Base-by-base conservation (phyloP, 2,888 invertebrate genomes). In the Bombylius major region DNA sequence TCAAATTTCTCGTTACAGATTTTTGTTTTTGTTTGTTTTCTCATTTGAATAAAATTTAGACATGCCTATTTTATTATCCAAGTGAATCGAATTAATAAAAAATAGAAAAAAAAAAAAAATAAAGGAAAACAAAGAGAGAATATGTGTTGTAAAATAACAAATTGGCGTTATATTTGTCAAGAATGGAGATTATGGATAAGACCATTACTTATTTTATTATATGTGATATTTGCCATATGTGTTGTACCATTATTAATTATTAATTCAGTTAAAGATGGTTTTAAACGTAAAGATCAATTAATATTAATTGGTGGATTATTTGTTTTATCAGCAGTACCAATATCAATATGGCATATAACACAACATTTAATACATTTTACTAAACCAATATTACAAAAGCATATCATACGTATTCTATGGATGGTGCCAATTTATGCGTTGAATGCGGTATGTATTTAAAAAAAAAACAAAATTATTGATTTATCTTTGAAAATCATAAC, bases 381-480 rank as follows among this genome's bases (percentile, higher is more conserved):
- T 0, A 89, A 93, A 68, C 95, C 96, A 14, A 85, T 83, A 63
- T 76, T 96, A 63, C 96, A 96, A 68, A 91, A 93, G 75, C 90
- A 94, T 75, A 91, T 97, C 60, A 93, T 96, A 63, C 85, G 95
- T 86, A 89, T 96, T 72, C 71, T 96, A 63, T 95, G 95, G 94
- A 96, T 96, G 96, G 95, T 96, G 54, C 96, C 96, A 59, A 94
- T 96, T 65, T 96, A 96, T 79, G 92, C 94, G 47, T 75, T 91
- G 9, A 94, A 96, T 82, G 93, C 95, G 62, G 89, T 89, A 79
- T 82, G 86, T 80, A 66, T 51, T 60, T 23, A 23, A 23, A 23
- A 23, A 23, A 23, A 23, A 23, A 12, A 54, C 13, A 14, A 52
- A 31, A 36, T 39, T 12, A 52, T 49, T 42, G 39, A 42, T 11